Conservation (phyloP, 2,113 vertebrate species). For the Poeciliopsis prolifica region DNA sequence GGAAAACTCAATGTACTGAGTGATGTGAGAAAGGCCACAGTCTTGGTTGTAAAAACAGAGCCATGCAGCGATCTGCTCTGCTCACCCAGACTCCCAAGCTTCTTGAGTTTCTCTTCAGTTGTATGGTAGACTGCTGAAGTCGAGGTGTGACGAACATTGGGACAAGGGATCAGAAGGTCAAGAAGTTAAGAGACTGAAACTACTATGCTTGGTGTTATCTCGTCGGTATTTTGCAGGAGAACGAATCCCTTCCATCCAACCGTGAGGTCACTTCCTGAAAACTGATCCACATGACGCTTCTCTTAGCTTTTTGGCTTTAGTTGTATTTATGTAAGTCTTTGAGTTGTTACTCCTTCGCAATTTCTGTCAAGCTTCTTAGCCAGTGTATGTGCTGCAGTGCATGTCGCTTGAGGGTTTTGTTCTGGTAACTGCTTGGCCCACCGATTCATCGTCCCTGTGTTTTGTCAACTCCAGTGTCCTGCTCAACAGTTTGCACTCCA, state of each 20-base stretch:
- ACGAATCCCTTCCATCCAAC: background rate
- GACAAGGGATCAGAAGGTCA: constrained; percentile 5
- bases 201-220: background rate
- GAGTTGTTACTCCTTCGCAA: background rate
- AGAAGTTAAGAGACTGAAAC: constrained; percentile 1
- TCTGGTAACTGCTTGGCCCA: constrained; percentile 40
- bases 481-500: constrained; percentile 67
- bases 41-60: constrained; percentile 55
- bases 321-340: background rate
- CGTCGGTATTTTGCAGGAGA: background rate
- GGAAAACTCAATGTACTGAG: constrained; percentile 49
- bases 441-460: constrained; percentile 63
- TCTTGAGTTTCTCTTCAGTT: constrained; percentile 56
- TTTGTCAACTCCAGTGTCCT: constrained; percentile 73
- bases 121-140: constrained; percentile 34
- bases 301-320: background rate
- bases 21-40: constrained; percentile 34
- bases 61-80: constrained; percentile 41
- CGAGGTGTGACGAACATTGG: constrained; percentile 12
- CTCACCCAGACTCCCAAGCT: constrained; percentile 46
- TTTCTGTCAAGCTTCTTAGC: background rate
- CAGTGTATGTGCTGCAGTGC: background rate
- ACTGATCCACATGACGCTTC: background rate
- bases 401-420: constrained; percentile 36
- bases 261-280: background rate